Base-by-base conservation (phyloP, 2,113 vertebrate species). In the Lamprotornis superbus region DNA sequence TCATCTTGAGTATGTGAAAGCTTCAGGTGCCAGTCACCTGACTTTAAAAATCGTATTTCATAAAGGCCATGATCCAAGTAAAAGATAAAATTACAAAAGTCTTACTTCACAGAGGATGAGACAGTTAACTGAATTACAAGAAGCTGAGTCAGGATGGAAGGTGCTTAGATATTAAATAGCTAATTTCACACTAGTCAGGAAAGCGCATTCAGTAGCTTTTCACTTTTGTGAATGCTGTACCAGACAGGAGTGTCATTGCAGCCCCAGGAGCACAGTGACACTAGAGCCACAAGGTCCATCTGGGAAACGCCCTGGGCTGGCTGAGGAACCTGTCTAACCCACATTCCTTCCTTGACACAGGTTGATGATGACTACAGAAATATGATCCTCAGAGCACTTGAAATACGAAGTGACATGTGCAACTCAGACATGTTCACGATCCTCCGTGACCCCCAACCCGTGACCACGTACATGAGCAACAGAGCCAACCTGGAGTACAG, bases 401-500 rank as follows among this genome's bases (percentile, higher is more conserved):
- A 98, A 78, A 97, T 97, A 68, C 96, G 97, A 83, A 98, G 98
- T 19, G 98, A 99, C 33, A 94, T 98, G 81, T 96, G 98, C 27
- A 97, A 98, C 86, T 97, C 98, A 4, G 98, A 99, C 2, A 97
- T 98, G 95, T 95, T 99, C 81, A 96, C 92, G 0, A 96, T 96
- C 42, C 94, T 98, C 85, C 97, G 89, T 7, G 98, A 99, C 83
- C 97, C 98, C 15, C 98, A 91, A 89, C 97, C 97, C 74, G 40
- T 42, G 40, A 98, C 98, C 92, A 98, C 97, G 96, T 98, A 98
- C 94, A 98, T 97, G 0, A 98, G 98, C 2, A 98, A 98, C 97
- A 98, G 98, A 31, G 98, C 98, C 96, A 99, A 97, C 98, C 98
- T 99, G 97, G 99, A 99, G 94, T 98, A 98, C 96, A 98, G 99